Conservation (phyloP, 2,888 invertebrate genomes). For the Tupiocoris notatus region DNA sequence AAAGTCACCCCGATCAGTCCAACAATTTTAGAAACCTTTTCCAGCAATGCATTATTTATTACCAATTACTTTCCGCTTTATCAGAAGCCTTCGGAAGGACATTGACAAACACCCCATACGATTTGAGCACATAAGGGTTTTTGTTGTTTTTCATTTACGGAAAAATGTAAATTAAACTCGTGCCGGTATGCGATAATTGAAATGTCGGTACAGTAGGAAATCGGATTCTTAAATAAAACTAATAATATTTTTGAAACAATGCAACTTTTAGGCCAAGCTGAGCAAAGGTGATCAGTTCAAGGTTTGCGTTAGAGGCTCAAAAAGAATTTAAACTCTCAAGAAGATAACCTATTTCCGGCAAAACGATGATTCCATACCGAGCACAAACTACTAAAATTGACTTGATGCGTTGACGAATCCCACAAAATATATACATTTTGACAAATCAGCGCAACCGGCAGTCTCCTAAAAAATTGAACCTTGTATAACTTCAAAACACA, state of each 20-base stretch:
- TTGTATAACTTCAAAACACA: background rate
- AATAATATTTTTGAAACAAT: no score
- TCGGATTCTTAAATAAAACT: background rate
- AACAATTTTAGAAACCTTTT: background rate
- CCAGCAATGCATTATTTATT: constrained; percentile 21
- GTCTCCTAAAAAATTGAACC: background rate
- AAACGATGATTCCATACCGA: background rate
- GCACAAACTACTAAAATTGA: background rate
- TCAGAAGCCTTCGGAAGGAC: background rate
- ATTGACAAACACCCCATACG: background rate
- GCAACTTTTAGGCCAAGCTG: background rate
- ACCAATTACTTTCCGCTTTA: background rate
- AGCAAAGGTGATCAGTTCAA: no score
- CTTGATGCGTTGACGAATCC: background rate
- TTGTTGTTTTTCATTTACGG: background rate
- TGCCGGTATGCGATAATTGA: background rate
- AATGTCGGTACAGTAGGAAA: background rate
- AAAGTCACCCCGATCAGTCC: no score
- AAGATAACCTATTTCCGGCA: no score
- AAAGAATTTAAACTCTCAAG: no score
- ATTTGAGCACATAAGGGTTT: background rate
- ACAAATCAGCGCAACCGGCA: background rate
- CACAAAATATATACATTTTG: background rate
- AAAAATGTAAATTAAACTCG: background rate
- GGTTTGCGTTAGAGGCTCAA: no score